Evolutionary conservation across 2,888 invertebrate genomes (phyloP).

Genomic region (Drosophila planitibia): DNA sequence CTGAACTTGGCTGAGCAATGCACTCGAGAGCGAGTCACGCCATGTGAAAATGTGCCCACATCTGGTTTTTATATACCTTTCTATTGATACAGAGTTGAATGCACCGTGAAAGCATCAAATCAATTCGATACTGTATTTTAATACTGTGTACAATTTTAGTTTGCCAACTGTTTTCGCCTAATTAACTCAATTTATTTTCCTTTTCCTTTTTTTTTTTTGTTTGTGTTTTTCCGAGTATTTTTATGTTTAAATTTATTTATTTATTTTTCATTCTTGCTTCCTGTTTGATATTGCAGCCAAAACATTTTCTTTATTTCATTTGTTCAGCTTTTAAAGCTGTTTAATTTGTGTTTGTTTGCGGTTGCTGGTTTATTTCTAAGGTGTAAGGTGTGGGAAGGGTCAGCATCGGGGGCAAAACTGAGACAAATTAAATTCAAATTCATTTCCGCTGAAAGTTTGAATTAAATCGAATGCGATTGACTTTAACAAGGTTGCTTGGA

Average conservation of each 20-base stretch:
- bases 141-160: conserved; percentile 14
- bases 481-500: no score
- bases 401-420: conserved; percentile 7
- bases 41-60: conserved; percentile 17
- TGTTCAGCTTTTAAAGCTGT: conserved; percentile 19
- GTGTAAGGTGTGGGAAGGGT: background rate
- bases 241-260: background rate
- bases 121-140: conserved; percentile 2
- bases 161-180: conserved; percentile 29
- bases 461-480: conserved; percentile 18
- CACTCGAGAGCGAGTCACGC: conserved; percentile 26
- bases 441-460: conserved; percentile 15
- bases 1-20: conserved; percentile 18
- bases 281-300: conserved; percentile 33
- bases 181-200: conserved; percentile 50
- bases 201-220: background rate
- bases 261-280: conserved; percentile 25
- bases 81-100: conserved; percentile 28
- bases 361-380: background rate
- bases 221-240: conserved; percentile 38
- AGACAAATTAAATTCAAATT: conserved; percentile 37
- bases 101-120: conserved; percentile 11
- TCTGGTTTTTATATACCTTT: conserved; percentile 17
- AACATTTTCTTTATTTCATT: conserved; percentile 30
- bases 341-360: conserved; percentile 39